Evolutionary conservation across 2,888 invertebrate species (phyloP), one percentile per base, ranked within the genome.

Genomic region (Diachrysia chrysitis): DNA sequence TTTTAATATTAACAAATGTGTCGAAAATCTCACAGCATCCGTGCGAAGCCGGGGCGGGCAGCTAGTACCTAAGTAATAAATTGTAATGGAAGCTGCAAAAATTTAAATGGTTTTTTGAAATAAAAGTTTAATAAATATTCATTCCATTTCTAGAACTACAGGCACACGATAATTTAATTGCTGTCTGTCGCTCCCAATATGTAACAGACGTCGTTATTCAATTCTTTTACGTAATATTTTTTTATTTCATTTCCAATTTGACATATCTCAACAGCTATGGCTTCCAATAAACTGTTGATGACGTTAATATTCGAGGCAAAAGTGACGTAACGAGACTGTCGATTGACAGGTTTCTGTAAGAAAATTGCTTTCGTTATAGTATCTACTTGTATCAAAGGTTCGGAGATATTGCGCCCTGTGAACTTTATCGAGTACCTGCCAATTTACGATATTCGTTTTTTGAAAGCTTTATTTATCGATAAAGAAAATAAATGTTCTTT

Each of bases 321-420:
- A 56, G 66, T 58, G 73, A 75, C 75, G 62, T 62, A 72, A 69
- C 61, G 63, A 61, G 46, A 70, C 73, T 67, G 69, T 74, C 66
- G 73, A 78, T 76, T 80, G 80, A 74, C 79, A 82, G 77, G 73
- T 71, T 79, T 79, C 74, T 55, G 61, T 63, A 69, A 61, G 78
- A 63, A 83, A 82, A 81, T 83, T 82, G 79, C 74, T 76, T 29
- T 67, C 73, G 60, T 73, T 83, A 83, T 76, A 77, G 77, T 71
- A 79, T 80, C 48, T 66, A 76, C 67, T 78, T 79, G 59, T 71
- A 77, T 75, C 71, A 66, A 63, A 63, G 54, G 55, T 71, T 12
- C 12, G 19, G 66, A 48, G 66, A 77, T 69, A 75, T 75, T 71
- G 75, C 67, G 73, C 69, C 74, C 72, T 64, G 73, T 73, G 69